These are phyloP conservation scores for Timema podura DNA, from an alignment of 2,888 invertebrate species.

Conservation along the genomic window DNA sequence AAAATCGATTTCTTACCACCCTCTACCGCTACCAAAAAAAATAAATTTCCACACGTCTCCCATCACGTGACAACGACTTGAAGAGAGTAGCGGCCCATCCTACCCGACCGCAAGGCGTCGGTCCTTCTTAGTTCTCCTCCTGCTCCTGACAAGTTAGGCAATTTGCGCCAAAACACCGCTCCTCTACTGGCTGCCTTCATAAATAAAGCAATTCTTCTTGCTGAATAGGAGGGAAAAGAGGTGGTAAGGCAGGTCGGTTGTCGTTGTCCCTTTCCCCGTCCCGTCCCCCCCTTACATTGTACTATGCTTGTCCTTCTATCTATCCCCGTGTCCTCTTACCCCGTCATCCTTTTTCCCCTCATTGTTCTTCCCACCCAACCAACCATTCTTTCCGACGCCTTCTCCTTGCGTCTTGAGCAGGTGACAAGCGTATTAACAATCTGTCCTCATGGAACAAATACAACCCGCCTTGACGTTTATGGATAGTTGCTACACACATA, in stretches of 20 bases:
- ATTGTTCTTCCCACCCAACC: too few species aligned
- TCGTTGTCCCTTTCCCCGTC: too few species aligned
- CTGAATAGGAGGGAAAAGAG: neutral
- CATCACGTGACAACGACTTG: too few species aligned
- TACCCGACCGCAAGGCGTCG: too few species aligned
- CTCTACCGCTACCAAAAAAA: too few species aligned
- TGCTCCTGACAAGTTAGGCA: neutral
- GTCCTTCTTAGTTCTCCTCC: neutral
- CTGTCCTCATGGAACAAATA: neutral
- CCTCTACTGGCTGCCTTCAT: neutral
- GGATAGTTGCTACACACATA: neutral
- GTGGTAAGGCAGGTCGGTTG: neutral
- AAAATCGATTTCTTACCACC: too few species aligned
- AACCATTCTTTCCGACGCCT: neutral
- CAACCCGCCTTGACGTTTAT: slow-evolving; percentile 8
- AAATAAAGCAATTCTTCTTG: slow-evolving; percentile 12
- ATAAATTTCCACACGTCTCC: too few species aligned
- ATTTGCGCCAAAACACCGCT: neutral
- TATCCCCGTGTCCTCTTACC: too few species aligned
- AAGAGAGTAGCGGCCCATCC: too few species aligned
- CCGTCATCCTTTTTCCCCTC: too few species aligned
- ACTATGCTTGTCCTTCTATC: too few species aligned
- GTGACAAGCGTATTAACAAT: slow-evolving; percentile 16
- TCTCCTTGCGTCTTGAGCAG: neutral
- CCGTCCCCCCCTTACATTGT: too few species aligned